phyloP scores from a whole-genome alignment of 2,113 vertebrate species.

The western clawed frog (Xenopus tropicalis) region UCB_Xtro_10.0 CM004446.2:3803001-3803500 shows the following conservation, averaged over 20 bases:
- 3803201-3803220: constrained; percentile 92
- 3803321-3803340: constrained; percentile 70
- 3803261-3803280: constrained; percentile 80
- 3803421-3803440: constrained; percentile 21
- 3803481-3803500: background rate
- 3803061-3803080: constrained; percentile 88
- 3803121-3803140: constrained; percentile 68
- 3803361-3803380: constrained; percentile 50
- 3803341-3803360: constrained; percentile 71
- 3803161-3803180: constrained; percentile 85
- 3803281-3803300: constrained; percentile 69
- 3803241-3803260: constrained; percentile 85
- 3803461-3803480: constrained; percentile 25
- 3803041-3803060: constrained; percentile 76
- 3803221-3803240: constrained; percentile 99
- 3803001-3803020: constrained; percentile 99
- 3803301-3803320: constrained; percentile 80
- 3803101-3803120: constrained; percentile 99
- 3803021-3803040: constrained; percentile 84
- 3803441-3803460: background rate
- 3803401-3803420: constrained; percentile 42
- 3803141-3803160: constrained; percentile 99
- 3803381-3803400: constrained; percentile 50
- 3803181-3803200: constrained; percentile 94
- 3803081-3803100: constrained; percentile 99